Percentiles rank a stretch among this genome's conserved stretches.
Conservation (phyloP, 2,797 vertebrate genomes). For the Chelmon rostratus region DNA sequence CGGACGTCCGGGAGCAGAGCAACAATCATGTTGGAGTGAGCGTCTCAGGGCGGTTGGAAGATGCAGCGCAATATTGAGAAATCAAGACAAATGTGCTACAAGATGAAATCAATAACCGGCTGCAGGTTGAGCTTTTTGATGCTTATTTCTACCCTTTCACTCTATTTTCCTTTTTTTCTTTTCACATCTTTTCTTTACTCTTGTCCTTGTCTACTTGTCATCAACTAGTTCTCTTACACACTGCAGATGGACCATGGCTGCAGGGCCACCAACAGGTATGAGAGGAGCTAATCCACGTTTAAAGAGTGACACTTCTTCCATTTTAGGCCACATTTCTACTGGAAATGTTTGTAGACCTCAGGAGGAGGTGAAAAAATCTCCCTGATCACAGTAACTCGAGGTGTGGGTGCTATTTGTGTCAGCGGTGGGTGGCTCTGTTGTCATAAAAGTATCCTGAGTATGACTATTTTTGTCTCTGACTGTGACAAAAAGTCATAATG, state of each 20-base stretch:
- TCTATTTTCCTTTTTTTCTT: neutral
- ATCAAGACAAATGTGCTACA: slow-evolving; percentile 45
- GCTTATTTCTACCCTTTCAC: neutral
- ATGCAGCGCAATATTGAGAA: slow-evolving; percentile 22
- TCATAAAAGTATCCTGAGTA: slow-evolving; percentile 26
- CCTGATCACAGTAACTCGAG: slow-evolving; percentile 11
- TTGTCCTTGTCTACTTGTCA: neutral
- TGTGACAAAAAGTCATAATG: neutral
- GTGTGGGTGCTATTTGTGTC: slow-evolving; percentile 36
- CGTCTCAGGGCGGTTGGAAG: neutral
- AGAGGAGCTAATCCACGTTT: slow-evolving; percentile 34
- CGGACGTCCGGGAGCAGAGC: slow-evolving; percentile 9
- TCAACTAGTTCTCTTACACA: neutral
- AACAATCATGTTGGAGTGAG: slow-evolving; percentile 42
- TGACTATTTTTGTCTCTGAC: slow-evolving; percentile 39
- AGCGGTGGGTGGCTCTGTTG: slow-evolving; percentile 6
- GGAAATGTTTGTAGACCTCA: slow-evolving; percentile 22
- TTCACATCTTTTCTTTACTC: neutral
- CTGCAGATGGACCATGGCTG: neutral
- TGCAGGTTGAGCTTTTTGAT: neutral
- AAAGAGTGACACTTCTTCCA: slow-evolving; percentile 25
- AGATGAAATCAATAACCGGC: slow-evolving; percentile 15
- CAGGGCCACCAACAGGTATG: slow-evolving; percentile 10
- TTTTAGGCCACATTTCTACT: slow-evolving; percentile 23
- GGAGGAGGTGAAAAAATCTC: slow-evolving; percentile 5